Evolutionary conservation across 2,797 vertebrate genomes (phyloP).

Genomic region (Arctocebus calabarensis): DNA sequence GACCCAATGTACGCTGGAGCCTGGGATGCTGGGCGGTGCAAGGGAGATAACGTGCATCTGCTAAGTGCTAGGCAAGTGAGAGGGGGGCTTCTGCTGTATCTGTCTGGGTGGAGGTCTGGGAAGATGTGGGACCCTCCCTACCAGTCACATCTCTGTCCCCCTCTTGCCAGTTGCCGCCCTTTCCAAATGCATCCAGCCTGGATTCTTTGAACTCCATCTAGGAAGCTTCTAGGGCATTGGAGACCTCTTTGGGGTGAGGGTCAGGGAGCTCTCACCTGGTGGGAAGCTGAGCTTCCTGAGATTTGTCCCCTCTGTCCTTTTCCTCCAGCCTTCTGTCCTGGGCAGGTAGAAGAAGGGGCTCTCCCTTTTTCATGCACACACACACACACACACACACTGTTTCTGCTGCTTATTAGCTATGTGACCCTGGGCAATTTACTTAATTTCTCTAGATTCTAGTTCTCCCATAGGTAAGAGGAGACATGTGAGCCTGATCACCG

Average conservation of each 20-base stretch:
- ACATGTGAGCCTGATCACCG: background rate
- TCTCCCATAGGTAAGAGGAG: background rate
- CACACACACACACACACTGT: background rate
- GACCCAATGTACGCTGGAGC: background rate
- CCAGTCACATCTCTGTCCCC: rapidly evolving
- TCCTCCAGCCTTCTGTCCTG: background rate
- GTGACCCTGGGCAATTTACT: background rate
- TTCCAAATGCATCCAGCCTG: background rate
- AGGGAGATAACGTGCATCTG: background rate
- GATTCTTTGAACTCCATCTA: background rate
- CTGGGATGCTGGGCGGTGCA: background rate
- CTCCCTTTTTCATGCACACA: background rate
- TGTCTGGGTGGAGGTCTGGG: background rate
- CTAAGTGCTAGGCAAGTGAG: background rate
- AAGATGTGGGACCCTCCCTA: background rate
- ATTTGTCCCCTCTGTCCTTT: background rate
- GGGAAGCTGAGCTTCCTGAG: background rate
- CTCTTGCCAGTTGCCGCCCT: background rate
- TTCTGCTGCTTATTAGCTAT: background rate
- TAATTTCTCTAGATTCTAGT: background rate
- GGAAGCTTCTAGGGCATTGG: background rate
- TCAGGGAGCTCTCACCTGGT: background rate
- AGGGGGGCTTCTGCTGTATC: background rate
- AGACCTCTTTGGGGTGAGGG: background rate
- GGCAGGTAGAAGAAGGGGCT: background rate